Evolutionary conservation across 2,797 vertebrate species (phyloP).

Genomic region (Loris lydekkerianus): DNA sequence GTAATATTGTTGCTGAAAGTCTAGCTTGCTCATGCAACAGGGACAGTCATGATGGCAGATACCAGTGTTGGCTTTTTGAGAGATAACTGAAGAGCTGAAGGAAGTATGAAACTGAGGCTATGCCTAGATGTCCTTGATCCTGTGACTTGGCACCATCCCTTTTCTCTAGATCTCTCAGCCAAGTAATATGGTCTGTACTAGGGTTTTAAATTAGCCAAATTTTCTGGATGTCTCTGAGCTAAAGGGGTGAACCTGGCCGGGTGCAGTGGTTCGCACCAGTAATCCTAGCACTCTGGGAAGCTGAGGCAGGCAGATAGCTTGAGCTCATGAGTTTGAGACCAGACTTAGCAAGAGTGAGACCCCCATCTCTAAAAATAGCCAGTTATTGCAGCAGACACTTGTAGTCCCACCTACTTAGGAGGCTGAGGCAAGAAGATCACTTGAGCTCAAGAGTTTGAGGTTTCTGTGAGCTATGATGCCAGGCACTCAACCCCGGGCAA

Average conservation of each 20-base stretch:
- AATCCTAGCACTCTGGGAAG: too few species aligned
- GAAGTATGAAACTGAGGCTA: not conserved
- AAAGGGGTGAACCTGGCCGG: not conserved
- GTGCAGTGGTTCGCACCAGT: too few species aligned
- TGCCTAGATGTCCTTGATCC: not conserved
- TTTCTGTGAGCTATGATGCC: too few species aligned
- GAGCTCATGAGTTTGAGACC: too few species aligned
- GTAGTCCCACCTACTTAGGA: too few species aligned
- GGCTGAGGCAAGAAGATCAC: too few species aligned
- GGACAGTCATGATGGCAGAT: not conserved
- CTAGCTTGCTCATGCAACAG: not conserved
- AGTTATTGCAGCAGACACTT: too few species aligned
- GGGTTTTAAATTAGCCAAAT: not conserved
- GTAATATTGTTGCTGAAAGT: not conserved
- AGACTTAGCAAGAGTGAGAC: too few species aligned
- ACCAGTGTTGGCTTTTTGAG: not conserved
- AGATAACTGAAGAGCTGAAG: not conserved
- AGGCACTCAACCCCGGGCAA: too few species aligned
- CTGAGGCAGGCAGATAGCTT: too few species aligned
- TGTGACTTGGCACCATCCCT: not conserved
- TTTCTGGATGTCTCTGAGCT: not conserved
- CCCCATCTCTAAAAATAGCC: too few species aligned
- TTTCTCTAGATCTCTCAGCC: not conserved
- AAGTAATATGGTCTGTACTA: not conserved
- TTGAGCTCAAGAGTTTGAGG: too few species aligned